Conservation (phyloP, 2,888 invertebrate species). For the Macaria notata region DNA sequence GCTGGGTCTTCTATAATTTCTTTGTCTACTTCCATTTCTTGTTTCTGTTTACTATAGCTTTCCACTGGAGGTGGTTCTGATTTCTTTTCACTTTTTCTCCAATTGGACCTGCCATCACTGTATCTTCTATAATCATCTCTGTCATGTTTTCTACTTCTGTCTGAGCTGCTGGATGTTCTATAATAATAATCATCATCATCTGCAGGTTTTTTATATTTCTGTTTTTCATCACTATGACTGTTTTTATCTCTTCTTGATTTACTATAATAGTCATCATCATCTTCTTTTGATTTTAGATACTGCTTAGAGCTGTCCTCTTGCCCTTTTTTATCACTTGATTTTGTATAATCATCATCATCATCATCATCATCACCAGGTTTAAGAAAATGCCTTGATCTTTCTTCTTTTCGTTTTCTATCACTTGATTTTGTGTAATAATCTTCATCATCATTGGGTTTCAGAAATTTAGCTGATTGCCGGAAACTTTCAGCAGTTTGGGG, state of each 20-base stretch:
- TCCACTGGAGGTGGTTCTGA: conserved; percentile 7
- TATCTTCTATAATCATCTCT: conserved; percentile 25
- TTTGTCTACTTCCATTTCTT: conserved; percentile 11
- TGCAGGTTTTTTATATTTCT: conserved; percentile 12
- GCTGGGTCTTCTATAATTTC: conserved; percentile 8
- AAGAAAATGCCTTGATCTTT: conserved; percentile 51
- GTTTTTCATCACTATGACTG: neutral
- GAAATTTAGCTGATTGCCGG: conserved; percentile 58
- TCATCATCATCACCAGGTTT: conserved; percentile 65
- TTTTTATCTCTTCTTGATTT: conserved; percentile 7
- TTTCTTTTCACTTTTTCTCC: conserved; percentile 44
- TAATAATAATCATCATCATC: conserved; percentile 26
- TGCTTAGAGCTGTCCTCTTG: conserved; percentile 7
- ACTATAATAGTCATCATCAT: conserved; percentile 10
- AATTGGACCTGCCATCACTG: conserved; percentile 39
- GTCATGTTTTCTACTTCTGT: conserved; percentile 9
- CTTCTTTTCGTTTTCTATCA: conserved; percentile 8
- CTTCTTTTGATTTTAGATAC: conserved; percentile 3
- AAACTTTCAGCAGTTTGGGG: conserved; percentile 79
- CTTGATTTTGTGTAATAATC: conserved; percentile 48
- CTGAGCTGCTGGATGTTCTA: conserved; percentile 10
- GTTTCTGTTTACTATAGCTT: neutral
- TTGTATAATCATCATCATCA: conserved; percentile 55
- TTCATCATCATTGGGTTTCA: conserved; percentile 65
- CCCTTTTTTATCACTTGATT: conserved; percentile 12